These are phyloP conservation scores for Pseudomyrmex gracilis DNA, from an alignment of 1,140 invertebrate species.

Conservation along the genomic window DNA sequence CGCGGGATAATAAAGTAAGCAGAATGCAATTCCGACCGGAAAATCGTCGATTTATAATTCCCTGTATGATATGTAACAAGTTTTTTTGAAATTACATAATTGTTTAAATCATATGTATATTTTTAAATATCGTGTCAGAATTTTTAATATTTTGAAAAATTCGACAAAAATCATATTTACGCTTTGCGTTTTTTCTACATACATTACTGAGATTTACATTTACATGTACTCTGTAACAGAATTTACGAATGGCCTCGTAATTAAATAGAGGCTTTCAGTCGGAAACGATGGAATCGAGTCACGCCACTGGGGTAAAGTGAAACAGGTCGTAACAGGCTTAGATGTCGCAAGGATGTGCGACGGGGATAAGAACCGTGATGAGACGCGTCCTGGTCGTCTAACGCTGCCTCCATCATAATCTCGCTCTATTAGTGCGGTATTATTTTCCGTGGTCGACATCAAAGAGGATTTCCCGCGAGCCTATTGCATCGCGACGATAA, in stretches of 20 bases:
- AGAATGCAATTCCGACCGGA: not conserved
- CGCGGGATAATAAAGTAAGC: not conserved
- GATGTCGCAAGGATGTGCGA: not conserved
- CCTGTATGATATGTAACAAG: not conserved
- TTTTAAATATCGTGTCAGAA: too few relatives aligned
- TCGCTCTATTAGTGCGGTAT: conserved; percentile 83
- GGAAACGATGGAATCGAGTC: not conserved
- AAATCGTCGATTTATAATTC: conserved; percentile 31
- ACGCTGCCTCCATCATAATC: conserved; percentile 75
- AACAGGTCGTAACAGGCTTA: conserved; percentile 42
- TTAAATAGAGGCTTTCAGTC: conserved; percentile 4
- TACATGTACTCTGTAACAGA: not conserved
- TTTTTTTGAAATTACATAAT: not conserved
- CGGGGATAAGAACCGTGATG: conserved; percentile 23
- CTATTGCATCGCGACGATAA: conserved; percentile 84
- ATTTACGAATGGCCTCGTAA: conserved; percentile 13
- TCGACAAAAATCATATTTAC: not conserved
- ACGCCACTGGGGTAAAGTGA: not conserved
- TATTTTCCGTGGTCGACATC: conserved; percentile 84
- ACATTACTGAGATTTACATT: too few relatives aligned
- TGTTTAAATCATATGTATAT: not conserved
- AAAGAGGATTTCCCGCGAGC: conserved; percentile 82
- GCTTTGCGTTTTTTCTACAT: too few relatives aligned
- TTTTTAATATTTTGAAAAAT: not conserved
- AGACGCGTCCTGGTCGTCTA: not conserved